Evolutionary conservation across 2,888 invertebrate genomes (phyloP), one percentile per base, ranked within the genome.

Genomic region (Lepidochrysops patricia): DNA sequence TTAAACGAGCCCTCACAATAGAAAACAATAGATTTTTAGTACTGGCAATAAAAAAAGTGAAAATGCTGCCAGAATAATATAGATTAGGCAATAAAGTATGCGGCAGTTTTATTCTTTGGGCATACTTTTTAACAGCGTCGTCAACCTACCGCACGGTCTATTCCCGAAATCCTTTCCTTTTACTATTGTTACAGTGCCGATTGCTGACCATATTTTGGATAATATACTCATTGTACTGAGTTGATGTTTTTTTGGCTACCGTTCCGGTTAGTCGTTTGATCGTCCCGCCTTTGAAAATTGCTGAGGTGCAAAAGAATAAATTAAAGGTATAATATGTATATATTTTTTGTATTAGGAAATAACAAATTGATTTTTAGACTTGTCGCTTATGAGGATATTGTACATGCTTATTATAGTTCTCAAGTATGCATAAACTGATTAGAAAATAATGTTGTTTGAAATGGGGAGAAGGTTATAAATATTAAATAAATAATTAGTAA

Each of bases 11-110:
- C 32, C 49, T 32, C 34, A 25, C 29, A 67, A 70, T 72, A 76
- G 72, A 75, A 79, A 75, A 84, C 83, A 84, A 84, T 78, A 72
- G 74, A 66, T 66, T 70, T 70, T 73, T 72, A 72, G 67, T 70
- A 75, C 71, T 71, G 69, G 72, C 72, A 71, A 76, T 73, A 79
- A 79, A 80, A 78, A 76, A 63, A 61, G 62, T 64, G 62, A 64
- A 64, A 63, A 60, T 49, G 58, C 62, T 43, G 60, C 61, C 56
- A 57, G 49, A 64, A 57, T 63, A 63, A 57, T 60, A 61, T 49
- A 60, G 59, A 60, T 72, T 68, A 77, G 71, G 69, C 68, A 61
- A 66, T 68, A 72, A 74, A 67, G 68, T 71, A 72, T 72, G 74
- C 73, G 72, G 73, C 69, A 73, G 76, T 79, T 79, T 79, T 72